phyloP scores from a whole-genome alignment of 2,797 vertebrate genomes.

The Hyperoplus immaculatus region DNA sequence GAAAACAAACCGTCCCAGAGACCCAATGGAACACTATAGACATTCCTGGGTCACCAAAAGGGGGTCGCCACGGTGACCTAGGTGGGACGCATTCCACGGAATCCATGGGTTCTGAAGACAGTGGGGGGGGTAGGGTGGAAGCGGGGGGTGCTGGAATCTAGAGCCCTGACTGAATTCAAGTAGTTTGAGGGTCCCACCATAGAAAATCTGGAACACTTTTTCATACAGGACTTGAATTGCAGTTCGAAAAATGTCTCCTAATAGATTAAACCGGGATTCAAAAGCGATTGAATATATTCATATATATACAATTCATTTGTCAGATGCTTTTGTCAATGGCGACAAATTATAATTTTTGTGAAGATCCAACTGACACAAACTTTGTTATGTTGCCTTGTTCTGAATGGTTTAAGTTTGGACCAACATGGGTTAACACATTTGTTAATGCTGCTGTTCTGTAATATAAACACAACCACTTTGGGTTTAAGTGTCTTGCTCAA shows the following conservation, averaged over 20 bases:
- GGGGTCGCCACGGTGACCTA: slow-evolving; percentile 60
- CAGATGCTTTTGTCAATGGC: not conserved
- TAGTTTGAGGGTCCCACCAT: not conserved
- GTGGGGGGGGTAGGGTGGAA: not conserved
- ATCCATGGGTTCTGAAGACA: slow-evolving; percentile 9
- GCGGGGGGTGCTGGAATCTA: slow-evolving; percentile 13
- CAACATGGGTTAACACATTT: not conserved
- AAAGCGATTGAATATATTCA: not conserved
- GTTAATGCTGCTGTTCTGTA: not conserved
- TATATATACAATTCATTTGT: not conserved
- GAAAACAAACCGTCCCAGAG: slow-evolving; percentile 47
- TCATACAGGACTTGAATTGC: not conserved
- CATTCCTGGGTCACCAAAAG: slow-evolving; percentile 59
- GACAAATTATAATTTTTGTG: not conserved
- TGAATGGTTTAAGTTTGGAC: too few relatives aligned
- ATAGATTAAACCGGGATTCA: not conserved
- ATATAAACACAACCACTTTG: not conserved
- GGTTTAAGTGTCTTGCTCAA: not conserved
- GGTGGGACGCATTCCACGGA: slow-evolving; percentile 57
- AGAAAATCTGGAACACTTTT: not conserved
- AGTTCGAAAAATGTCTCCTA: not conserved
- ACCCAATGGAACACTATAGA: slow-evolving; percentile 19
- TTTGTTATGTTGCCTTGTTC: not conserved
- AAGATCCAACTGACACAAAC: not conserved
- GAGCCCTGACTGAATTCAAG: not conserved